Evolutionary conservation across 2,888 invertebrate species (phyloP).

Genomic region (Coenonympha glycerion): DNA sequence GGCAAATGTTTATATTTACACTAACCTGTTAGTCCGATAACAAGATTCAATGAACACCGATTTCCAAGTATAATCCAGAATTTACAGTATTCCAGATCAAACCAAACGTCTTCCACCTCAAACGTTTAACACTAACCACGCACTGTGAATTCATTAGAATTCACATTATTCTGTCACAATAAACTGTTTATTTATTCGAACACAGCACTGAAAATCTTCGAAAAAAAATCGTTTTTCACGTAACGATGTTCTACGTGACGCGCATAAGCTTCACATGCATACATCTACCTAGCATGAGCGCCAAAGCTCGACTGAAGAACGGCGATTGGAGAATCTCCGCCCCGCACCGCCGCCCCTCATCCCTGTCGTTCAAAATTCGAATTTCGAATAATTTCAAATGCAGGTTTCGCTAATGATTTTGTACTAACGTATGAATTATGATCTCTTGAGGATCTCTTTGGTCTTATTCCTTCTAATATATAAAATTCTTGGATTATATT

Average conservation of each 20-base stretch:
- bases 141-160: slow-evolving; percentile 18
- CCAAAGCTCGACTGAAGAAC: slow-evolving; percentile 15
- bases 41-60: not conserved
- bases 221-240: slow-evolving; percentile 12
- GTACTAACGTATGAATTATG: too few relatives aligned
- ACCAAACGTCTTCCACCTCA: slow-evolving; percentile 1
- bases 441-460: too few relatives aligned
- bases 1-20: slow-evolving; percentile 4
- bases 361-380: not conserved
- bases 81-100: slow-evolving; percentile 6
- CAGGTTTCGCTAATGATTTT: too few relatives aligned
- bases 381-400: slow-evolving; percentile 1
- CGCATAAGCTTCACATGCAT: not conserved
- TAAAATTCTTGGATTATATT: too few relatives aligned
- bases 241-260: slow-evolving; percentile 1
- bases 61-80: slow-evolving; percentile 11
- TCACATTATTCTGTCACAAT: slow-evolving; percentile 23
- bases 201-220: slow-evolving; percentile 15
- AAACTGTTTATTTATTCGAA: slow-evolving; percentile 22
- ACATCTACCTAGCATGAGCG: slow-evolving; percentile 6
- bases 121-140: slow-evolving; percentile 23
- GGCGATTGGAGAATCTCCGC: slow-evolving; percentile 3
- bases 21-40: slow-evolving; percentile 4
- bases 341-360: slow-evolving; percentile 7
- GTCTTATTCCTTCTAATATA: too few relatives aligned